Conservation (phyloP, 2,888 invertebrate genomes). For the Hyles lineata region DNA sequence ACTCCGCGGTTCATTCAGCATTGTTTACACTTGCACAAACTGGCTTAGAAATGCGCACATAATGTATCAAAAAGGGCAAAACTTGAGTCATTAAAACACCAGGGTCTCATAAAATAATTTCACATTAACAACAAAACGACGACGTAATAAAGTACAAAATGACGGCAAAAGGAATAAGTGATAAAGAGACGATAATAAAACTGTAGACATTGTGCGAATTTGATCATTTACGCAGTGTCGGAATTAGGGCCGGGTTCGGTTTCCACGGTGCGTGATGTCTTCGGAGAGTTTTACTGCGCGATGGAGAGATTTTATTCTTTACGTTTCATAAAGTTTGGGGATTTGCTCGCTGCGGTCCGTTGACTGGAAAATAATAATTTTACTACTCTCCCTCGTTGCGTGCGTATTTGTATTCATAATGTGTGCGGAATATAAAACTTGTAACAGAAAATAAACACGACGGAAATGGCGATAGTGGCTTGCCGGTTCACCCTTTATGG, state of each 20-base stretch:
- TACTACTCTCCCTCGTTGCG: conserved; percentile 36
- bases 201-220: conserved; percentile 26
- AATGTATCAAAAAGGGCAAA: conserved; percentile 20
- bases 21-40: neutral
- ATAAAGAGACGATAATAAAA: conserved; percentile 25
- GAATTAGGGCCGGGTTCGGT: conserved; percentile 28
- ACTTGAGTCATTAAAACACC: conserved; percentile 17
- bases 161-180: conserved; percentile 24
- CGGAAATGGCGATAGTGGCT: conserved; percentile 26
- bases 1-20: neutral
- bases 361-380: conserved; percentile 47
- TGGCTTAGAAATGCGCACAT: neutral
- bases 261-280: conserved; percentile 38
- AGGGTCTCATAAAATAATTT: conserved; percentile 21
- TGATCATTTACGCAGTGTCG: conserved; percentile 27
- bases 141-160: conserved; percentile 7
- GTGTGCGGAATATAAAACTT: conserved; percentile 38
- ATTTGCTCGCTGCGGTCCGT: conserved; percentile 33
- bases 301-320: conserved; percentile 39
- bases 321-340: conserved; percentile 42
- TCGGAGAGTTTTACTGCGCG: conserved; percentile 37
- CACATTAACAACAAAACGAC: conserved; percentile 11
- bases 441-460: conserved; percentile 31
- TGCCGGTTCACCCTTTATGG: conserved; percentile 23
- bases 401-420: conserved; percentile 41